phyloP scores from a whole-genome alignment of 2,888 invertebrate genomes.

The Calephelis perditalis region DNA sequence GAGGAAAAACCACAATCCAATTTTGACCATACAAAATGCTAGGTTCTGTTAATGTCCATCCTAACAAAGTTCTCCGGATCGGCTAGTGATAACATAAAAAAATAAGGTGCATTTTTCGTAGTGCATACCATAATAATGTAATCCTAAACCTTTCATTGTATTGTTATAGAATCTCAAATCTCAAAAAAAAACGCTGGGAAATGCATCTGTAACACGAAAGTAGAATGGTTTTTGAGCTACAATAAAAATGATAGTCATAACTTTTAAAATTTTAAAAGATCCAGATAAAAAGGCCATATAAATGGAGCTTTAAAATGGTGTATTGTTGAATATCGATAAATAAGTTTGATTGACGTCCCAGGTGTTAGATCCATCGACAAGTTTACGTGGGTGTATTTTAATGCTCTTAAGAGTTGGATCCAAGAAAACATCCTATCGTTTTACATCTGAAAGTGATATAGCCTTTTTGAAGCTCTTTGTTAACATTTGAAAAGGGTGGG shows the following conservation, averaged over 20 bases:
- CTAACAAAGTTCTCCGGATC: no score
- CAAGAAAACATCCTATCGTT: background rate
- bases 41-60: no score
- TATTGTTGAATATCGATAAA: slow-evolving; percentile 41
- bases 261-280: slow-evolving; percentile 5
- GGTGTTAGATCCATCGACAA: slow-evolving; percentile 53
- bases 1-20: no score
- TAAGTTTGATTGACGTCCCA: slow-evolving; percentile 54
- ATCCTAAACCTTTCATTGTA: no score
- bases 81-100: no score
- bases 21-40: no score
- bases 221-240: background rate
- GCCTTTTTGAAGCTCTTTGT: background rate
- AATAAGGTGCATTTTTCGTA: no score
- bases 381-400: slow-evolving; percentile 40
- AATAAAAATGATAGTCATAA: slow-evolving; percentile 7
- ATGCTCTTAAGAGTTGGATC: slow-evolving; percentile 19
- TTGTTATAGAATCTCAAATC: no score
- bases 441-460: slow-evolving; percentile 7
- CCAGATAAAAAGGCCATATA: slow-evolving; percentile 1
- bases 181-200: no score
- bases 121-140: no score
- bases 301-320: slow-evolving; percentile 22
- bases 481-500: background rate
- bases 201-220: no score